Conservation (phyloP, 2,797 vertebrate species). For the Lagorchestes hirsutus region DNA sequence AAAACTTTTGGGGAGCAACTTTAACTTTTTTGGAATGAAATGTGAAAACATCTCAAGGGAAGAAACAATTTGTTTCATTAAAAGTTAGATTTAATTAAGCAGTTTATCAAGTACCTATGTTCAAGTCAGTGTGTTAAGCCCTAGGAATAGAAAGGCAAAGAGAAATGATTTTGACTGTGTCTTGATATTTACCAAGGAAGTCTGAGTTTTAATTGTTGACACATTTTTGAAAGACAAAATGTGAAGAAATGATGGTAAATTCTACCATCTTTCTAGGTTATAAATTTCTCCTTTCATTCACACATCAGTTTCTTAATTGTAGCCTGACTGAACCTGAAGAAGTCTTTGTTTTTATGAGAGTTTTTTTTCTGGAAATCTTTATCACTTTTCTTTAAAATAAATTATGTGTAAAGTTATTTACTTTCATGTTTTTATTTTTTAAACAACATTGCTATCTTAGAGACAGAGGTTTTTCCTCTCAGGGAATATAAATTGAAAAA, state of each 20-base stretch:
- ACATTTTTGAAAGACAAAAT: constrained; percentile 62
- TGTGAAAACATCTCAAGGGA: constrained; percentile 38
- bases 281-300: neutral
- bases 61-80: constrained; percentile 60
- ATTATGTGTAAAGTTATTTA: neutral
- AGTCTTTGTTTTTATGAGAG: constrained; percentile 48
- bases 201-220: constrained; percentile 39
- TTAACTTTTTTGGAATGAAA: constrained; percentile 67
- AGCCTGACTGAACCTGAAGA: neutral
- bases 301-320: neutral
- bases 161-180: constrained; percentile 49
- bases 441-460: constrained; percentile 57
- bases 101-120: neutral
- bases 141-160: neutral
- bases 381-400: constrained; percentile 69
- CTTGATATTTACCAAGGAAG: constrained; percentile 59
- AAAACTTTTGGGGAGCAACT: constrained; percentile 48
- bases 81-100: constrained; percentile 33
- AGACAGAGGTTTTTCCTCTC: constrained; percentile 40
- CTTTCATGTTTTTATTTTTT: constrained; percentile 28
- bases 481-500: neutral
- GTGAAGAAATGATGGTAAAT: constrained; percentile 53
- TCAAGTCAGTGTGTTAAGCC: neutral
- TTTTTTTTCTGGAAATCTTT: constrained; percentile 56
- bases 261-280: neutral